These are phyloP conservation scores for Talpa occidentalis DNA, from an alignment of 2,113 vertebrate genomes.

Conservation along the genomic window DNA sequence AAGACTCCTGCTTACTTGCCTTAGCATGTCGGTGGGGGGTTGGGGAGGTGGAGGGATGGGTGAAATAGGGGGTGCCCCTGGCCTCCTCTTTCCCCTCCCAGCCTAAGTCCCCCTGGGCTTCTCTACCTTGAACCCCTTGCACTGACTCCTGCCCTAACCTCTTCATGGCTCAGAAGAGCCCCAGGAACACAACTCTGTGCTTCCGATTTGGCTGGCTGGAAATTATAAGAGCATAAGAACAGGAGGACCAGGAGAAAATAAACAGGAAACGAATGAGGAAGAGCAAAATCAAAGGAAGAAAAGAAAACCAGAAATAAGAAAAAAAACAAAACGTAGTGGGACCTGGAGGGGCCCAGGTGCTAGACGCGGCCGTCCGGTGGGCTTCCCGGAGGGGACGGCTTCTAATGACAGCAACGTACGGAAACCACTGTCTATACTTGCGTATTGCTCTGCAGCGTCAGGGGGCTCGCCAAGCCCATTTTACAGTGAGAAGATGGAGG, in stretches of 20 bases:
- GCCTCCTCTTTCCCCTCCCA: fast-evolving
- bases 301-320: not conserved
- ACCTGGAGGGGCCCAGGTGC: not conserved
- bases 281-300: not conserved
- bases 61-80: fast-evolving
- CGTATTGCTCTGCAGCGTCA: not conserved
- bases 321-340: not conserved
- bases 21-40: not conserved
- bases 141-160: too few species aligned
- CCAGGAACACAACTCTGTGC: too few species aligned
- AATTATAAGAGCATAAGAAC: not conserved
- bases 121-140: too few species aligned
- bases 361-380: not conserved
- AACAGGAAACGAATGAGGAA: not conserved
- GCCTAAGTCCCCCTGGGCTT: too few species aligned
- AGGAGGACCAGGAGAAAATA: not conserved
- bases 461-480: not conserved
- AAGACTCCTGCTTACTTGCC: not conserved
- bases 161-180: not conserved
- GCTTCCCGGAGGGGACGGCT: not conserved
- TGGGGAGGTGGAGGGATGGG: not conserved
- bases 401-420: not conserved
- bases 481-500: not conserved
- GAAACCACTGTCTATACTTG: not conserved
- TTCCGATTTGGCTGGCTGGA: not conserved